A percentile compares a stretch with the other conserved stretches of the same genome.
These are phyloP conservation scores for Kryphioiulus occultus DNA, from an alignment of 2,888 invertebrate genomes.

Conservation along the genomic window DNA sequence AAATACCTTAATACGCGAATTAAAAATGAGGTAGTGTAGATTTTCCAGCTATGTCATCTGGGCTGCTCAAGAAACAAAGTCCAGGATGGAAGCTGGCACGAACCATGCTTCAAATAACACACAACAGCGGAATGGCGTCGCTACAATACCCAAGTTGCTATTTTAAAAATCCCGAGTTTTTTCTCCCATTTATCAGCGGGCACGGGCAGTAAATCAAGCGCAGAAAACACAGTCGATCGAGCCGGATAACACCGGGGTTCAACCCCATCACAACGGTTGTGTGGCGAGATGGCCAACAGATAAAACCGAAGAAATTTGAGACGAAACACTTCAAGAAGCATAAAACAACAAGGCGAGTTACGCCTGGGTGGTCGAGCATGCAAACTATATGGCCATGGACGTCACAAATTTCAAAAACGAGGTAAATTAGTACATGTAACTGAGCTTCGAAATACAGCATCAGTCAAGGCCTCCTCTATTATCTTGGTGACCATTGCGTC, in stretches of 20 bases:
- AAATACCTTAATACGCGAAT: too few relatives aligned
- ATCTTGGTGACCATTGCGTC: too few relatives aligned
- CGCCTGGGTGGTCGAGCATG: neutral
- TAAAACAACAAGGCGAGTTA: neutral
- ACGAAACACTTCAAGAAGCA: neutral
- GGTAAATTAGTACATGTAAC: too few relatives aligned
- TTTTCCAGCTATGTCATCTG: too few relatives aligned
- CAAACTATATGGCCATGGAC: neutral
- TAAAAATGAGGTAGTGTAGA: too few relatives aligned
- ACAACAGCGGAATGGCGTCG: neutral
- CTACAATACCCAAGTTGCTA: too few relatives aligned
- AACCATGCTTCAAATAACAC: neutral
- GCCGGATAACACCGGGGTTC: neutral
- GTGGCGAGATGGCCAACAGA: neutral
- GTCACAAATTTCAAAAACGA: too few relatives aligned
- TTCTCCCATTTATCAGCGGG: neutral
- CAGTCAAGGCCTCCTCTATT: too few relatives aligned
- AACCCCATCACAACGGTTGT: neutral
- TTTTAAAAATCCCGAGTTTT: neutral
- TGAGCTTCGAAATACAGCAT: too few relatives aligned
- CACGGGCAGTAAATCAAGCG: neutral
- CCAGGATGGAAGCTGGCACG: neutral
- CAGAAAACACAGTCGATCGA: neutral
- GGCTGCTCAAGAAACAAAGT: neutral
- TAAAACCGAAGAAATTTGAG: neutral